These are phyloP conservation scores for Zoroaster sp. DNA, from an alignment of 53 echinoderm and acorn worm species.

Conservation along the genomic window DNA sequence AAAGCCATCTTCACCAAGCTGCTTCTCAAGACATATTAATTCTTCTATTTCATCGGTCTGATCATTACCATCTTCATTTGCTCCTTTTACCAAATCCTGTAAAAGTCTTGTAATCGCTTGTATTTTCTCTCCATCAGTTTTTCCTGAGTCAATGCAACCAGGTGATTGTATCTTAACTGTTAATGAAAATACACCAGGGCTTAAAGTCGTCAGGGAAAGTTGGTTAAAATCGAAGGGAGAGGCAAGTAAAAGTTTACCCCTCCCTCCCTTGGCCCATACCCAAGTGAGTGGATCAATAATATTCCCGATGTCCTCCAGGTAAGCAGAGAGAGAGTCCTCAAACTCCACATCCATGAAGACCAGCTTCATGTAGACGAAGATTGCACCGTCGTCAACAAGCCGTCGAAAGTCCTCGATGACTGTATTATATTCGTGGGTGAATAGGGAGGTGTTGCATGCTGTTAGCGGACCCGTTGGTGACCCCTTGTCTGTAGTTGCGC, in stretches of 20 bases:
- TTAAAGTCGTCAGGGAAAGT: constrained; percentile 74
- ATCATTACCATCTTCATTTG: not conserved
- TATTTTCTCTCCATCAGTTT: constrained; percentile 46
- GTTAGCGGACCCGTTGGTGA: too few species aligned
- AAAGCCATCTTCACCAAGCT: constrained; percentile 64
- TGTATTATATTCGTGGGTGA: not conserved
- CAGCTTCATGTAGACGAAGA: constrained; percentile 77
- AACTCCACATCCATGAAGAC: constrained; percentile 22
- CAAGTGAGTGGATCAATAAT: constrained; percentile 74
- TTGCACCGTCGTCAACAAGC: constrained; percentile 36
- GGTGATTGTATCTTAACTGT: constrained; percentile 26
- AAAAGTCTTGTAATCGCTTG: constrained; percentile 46
- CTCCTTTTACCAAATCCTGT: constrained; percentile 14
- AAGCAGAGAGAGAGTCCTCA: not conserved
- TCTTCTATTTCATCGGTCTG: not conserved
- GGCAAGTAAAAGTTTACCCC: constrained; percentile 68
- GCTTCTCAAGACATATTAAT: constrained; percentile 79
- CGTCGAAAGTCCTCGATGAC: too few species aligned
- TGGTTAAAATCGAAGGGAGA: constrained; percentile 88
- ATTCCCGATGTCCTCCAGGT: constrained; percentile 54
- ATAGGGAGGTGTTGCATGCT: constrained; percentile 5
- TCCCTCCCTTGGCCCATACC: constrained; percentile 80
- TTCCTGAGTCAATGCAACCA: constrained; percentile 49
- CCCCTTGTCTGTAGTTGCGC: too few species aligned
- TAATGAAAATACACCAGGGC: constrained; percentile 59